phyloP scores from a whole-genome alignment of 2,113 vertebrate genomes.

The Cercopithecus mona region DNA sequence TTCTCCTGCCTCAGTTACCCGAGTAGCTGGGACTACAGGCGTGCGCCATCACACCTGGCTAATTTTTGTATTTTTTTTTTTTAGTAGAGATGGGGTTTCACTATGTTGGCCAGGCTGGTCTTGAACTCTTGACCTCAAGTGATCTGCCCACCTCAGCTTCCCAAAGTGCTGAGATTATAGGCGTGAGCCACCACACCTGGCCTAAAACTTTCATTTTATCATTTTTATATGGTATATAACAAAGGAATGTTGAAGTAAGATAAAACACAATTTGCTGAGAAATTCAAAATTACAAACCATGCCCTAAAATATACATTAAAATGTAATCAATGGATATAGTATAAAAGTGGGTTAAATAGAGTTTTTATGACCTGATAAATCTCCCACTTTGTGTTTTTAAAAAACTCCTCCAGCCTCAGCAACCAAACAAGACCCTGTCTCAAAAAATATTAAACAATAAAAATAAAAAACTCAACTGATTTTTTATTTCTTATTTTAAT shows the following conservation, averaged over 20 bases:
- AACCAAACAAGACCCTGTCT: too few relatives aligned
- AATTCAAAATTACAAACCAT: background rate
- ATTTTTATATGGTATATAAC: background rate
- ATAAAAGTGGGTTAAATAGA: background rate
- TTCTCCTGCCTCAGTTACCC: too few relatives aligned
- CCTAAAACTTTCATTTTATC: background rate
- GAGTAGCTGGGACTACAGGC: too few relatives aligned
- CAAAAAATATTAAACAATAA: too few relatives aligned
- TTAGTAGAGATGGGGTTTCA: too few relatives aligned
- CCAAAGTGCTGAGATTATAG: too few relatives aligned
- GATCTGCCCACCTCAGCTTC: too few relatives aligned
- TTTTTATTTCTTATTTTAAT: background rate
- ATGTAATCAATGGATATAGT: background rate
- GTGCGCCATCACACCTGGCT: too few relatives aligned
- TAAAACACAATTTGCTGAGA: background rate
- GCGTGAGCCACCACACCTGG: too few relatives aligned
- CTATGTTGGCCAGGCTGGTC: too few relatives aligned
- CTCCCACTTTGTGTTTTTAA: background rate
- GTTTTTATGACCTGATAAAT: background rate
- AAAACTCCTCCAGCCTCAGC: background rate
- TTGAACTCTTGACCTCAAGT: too few relatives aligned
- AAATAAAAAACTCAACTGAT: background rate
- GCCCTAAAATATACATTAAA: background rate
- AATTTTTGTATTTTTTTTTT: too few relatives aligned
- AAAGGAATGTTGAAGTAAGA: background rate